Percentiles rank a stretch among this genome's conserved stretches.
phyloP scores from a whole-genome alignment of 1,140 invertebrate genomes.

The Saccostrea cuccullata region DNA sequence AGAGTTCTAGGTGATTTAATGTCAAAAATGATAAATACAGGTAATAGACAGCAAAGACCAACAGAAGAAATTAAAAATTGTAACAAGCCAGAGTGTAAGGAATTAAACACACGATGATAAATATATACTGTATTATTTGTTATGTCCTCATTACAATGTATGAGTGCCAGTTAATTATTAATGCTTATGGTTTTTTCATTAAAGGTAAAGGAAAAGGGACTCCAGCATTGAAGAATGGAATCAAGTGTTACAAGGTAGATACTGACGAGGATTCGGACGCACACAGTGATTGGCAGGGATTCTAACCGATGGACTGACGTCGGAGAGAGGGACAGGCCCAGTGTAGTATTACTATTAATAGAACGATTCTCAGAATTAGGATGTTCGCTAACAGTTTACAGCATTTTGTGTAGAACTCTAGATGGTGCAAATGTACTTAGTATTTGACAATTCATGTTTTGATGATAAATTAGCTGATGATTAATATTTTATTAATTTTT shows the following conservation, averaged over 20 bases:
- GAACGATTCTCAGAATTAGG: not conserved
- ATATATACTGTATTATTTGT: no score
- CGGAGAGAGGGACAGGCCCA: no score
- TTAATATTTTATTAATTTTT: no score
- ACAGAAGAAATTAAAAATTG: not conserved
- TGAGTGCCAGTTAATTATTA: no score
- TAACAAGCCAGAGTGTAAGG: not conserved
- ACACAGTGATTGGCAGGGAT: constrained; percentile 75
- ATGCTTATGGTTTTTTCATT: constrained; percentile 42
- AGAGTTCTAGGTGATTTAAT: constrained; percentile 67
- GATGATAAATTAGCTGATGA: no score
- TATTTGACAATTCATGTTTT: not conserved
- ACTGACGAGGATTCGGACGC: constrained; percentile 73
- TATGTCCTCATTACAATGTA: no score
- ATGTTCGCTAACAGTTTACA: not conserved
- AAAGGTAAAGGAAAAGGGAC: constrained; percentile 75
- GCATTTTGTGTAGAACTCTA: not conserved
- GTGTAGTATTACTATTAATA: not conserved
- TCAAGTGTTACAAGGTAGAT: constrained; percentile 70
- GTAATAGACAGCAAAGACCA: no score
- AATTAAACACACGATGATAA: not conserved
- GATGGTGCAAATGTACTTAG: not conserved
- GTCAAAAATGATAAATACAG: not conserved
- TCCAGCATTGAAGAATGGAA: constrained; percentile 72
- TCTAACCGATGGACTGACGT: constrained; percentile 50